Conservation (phyloP, 2,888 invertebrate genomes). For the Diogma glabrata region DNA sequence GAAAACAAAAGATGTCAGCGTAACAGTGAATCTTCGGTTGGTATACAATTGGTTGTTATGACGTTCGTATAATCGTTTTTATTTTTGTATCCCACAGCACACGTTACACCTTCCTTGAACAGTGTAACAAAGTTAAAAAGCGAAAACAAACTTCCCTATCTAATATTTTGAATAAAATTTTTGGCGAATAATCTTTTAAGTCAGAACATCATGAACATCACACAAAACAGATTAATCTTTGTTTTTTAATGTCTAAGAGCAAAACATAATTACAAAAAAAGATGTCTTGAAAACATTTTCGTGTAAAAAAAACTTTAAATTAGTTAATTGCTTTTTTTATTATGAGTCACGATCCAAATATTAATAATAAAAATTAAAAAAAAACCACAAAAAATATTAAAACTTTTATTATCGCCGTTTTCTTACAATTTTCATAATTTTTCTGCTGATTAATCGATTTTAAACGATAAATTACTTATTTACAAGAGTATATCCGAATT, state of each 20-base stretch:
- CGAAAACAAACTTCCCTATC: too few relatives aligned
- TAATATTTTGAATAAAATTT: too few relatives aligned
- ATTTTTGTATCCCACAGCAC: too few relatives aligned
- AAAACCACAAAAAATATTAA: conserved; percentile 3
- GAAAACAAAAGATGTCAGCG: too few relatives aligned
- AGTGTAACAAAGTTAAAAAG: too few relatives aligned
- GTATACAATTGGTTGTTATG: too few relatives aligned
- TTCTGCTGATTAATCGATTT: conserved; percentile 9
- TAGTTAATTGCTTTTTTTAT: conserved; percentile 9
- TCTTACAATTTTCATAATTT: conserved; percentile 1
- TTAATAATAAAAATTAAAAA: conserved; percentile 5
- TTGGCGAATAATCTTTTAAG: not conserved
- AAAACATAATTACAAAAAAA: conserved; percentile 2
- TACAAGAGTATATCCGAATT: not conserved
- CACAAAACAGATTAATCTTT: conserved; percentile 6
- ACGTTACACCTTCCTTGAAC: too few relatives aligned
- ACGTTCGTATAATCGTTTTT: too few relatives aligned
- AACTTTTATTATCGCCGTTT: not conserved
- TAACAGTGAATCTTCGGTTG: too few relatives aligned
- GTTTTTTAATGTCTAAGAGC: not conserved
- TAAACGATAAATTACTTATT: not conserved
- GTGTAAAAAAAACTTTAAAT: conserved; percentile 8
- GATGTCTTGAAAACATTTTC: too few relatives aligned
- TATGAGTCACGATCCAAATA: conserved; percentile 7
- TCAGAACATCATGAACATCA: conserved; percentile 7